Evolutionary conservation across 2,888 invertebrate species (phyloP).

Genomic region (Tenthredo amoena): DNA sequence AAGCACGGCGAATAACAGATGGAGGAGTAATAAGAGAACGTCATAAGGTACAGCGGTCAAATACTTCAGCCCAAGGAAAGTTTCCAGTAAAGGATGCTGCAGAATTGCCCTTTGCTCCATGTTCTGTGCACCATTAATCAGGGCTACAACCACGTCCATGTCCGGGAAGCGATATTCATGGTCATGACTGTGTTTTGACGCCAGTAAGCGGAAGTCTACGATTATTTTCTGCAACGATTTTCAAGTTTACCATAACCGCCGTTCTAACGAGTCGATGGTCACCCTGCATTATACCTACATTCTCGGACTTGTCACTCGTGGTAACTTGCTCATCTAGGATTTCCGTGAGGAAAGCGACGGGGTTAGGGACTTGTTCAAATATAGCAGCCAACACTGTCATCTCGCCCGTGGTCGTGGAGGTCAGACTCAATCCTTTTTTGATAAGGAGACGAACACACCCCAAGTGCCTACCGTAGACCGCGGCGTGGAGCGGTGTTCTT

Average conservation of each 20-base stretch:
- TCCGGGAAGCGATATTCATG: not conserved
- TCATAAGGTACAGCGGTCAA: conserved; percentile 75
- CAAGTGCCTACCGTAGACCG: conserved; percentile 72
- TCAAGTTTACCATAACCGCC: not conserved
- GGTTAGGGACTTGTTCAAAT: conserved; percentile 73
- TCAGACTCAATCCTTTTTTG: conserved; percentile 72
- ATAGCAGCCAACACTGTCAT: conserved; percentile 75
- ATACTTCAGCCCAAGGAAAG: conserved; percentile 80
- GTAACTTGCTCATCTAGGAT: conserved; percentile 72
- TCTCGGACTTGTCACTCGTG: conserved; percentile 64
- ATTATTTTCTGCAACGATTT: conserved; percentile 57
- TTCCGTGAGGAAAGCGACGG: conserved; percentile 72
- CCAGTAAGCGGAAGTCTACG: conserved; percentile 76
- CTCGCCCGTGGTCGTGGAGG: conserved; percentile 68
- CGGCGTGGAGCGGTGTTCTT: conserved; percentile 75
- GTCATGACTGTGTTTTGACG: conserved; percentile 73
- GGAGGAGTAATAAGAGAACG: conserved; percentile 76
- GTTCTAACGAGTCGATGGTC: not conserved
- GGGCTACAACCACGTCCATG: conserved; percentile 77
- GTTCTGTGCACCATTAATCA: conserved; percentile 75
- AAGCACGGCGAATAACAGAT: conserved; percentile 76
- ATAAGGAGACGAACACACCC: conserved; percentile 65
- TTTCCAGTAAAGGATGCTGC: conserved; percentile 78
- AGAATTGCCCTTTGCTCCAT: conserved; percentile 76
- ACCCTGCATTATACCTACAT: conserved; percentile 56